Evolutionary conservation across 2,888 invertebrate species (phyloP), one percentile per base, ranked within the genome.

Genomic region (Lasius fuliginosus): DNA sequence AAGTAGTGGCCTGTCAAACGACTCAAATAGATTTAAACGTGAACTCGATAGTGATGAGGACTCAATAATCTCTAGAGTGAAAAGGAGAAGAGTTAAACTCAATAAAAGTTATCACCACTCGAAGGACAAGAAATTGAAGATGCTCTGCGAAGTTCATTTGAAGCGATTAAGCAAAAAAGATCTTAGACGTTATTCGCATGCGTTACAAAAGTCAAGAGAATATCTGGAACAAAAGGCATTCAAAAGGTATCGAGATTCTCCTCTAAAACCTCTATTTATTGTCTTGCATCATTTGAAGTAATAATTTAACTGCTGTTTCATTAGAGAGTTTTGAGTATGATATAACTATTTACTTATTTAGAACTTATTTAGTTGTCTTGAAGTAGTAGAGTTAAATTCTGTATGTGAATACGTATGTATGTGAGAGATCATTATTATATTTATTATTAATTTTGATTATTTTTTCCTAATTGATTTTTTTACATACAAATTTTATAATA

Each of bases 191-290:
- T 83, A 94, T 83, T 83, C 89, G 4, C 85, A 84, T 58, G 92
- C 93, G 12, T 89, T 95, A 86, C 79, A 88, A 76, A 90, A 90
- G 71, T 94, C 94, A n/a, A 92, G 86, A 84, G 86, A 91, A 84
- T 91, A 91, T 87, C 82, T 94, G 88, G 93, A 93, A 60, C 83
- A 86, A 79, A 94, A 91, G 89, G 71, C 87, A 83, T 82, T 94
- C 6, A 86, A 91, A 91, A 94, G 94, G 94, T 94, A 94, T 85
- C 71, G 9, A 86, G 33, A 76, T 74, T 62, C 27, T 69, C 67
- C 12, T 49, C 60, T 82, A 73, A 71, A 46, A 86, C 62, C 30
- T 56, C 9, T 81, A 1, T 56, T 23, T 53, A n/a, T 74, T 58
- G 42, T 64, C 30, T 69, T 56, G 65, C 36, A 56, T 71, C 68